These are phyloP conservation scores for Conops quadrifasciatus DNA, from an alignment of 2,888 invertebrate species.

Conservation along the genomic window DNA sequence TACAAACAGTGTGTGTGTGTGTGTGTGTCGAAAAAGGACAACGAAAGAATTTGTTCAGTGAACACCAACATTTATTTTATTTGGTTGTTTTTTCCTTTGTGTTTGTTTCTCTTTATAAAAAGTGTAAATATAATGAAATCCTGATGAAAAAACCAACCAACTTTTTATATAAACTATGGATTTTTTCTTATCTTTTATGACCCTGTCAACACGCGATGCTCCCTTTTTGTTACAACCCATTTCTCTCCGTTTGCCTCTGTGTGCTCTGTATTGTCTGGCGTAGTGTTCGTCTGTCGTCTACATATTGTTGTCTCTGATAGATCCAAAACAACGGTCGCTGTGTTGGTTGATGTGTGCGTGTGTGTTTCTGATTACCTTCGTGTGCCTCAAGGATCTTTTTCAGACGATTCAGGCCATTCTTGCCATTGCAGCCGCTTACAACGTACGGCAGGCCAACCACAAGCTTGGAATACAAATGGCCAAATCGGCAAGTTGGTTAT, in stretches of 20 bases:
- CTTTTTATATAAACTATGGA: neutral
- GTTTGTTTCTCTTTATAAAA: neutral
- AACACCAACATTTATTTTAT: neutral
- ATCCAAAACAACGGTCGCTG: neutral
- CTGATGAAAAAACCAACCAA: slow-evolving; percentile 3
- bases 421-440: too few relatives aligned
- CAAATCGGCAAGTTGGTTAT: too few relatives aligned
- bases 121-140: neutral
- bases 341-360: neutral
- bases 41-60: slow-evolving; percentile 7
- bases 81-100: neutral
- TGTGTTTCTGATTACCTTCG: neutral
- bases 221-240: neutral
- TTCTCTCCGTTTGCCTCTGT: neutral
- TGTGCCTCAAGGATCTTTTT: neutral
- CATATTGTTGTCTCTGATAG: neutral
- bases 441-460: too few relatives aligned
- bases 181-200: neutral
- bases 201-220: slow-evolving; percentile 20
- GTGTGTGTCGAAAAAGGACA: slow-evolving; percentile 20
- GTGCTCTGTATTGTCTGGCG: neutral
- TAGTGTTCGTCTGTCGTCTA: neutral
- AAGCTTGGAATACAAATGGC: too few relatives aligned
- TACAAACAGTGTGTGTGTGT: slow-evolving; percentile 15
- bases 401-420: too few relatives aligned